Evolutionary conservation across 1,140 invertebrate genomes (phyloP), one percentile per base, ranked within the genome.

Genomic region (Micrasema longulum): DNA sequence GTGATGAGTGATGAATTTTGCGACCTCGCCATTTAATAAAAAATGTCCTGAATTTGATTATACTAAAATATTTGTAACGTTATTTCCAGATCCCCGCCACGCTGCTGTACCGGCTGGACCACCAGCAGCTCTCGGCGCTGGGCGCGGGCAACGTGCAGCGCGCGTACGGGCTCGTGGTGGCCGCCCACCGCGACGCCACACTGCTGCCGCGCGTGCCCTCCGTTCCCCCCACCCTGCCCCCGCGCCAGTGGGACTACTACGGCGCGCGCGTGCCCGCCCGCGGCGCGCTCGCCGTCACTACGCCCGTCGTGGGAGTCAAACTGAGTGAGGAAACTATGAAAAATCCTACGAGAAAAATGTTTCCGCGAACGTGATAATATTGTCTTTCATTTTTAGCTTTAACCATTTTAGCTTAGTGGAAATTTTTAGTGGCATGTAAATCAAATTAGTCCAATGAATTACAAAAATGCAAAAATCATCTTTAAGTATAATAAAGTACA

Each of bases 131-230:
- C 77, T 9, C 48, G 36, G 20, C 66, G 38, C 52, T 76, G 65
- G 23, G 68, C 79, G 26, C 23, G 79, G 9, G 52, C 11, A 35
- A 79, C 77, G 18, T 75, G 65, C 7, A 77, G 5, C 71, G 80
- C 7, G 77, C 84, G 2, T 85, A 89, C 57, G 87, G 90, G 50
- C 78, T 95, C 0, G 87, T 93, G 75, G 87, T 94, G 5, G 87
- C 89, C 1, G 89, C 93, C 81, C 93, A 89, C 76, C 87, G 88
- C 26, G 88, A 90, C 71, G 90, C 86, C 11, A 90, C 89, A 48
- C 80, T 95, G 1, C 90, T 94, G 80, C 91, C 92, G 1, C 80
- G 81, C 10, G 71, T 83, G 3, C 82, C 84, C 0, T 69, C 53
- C 76, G 75, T 4, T 78, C 2, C 31, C 50, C 14, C 41, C 47